A percentile compares a stretch with the other conserved stretches of the same genome.
Conservation (phyloP, 2,113 vertebrate species). For the Pseudonaja textilis region DNA sequence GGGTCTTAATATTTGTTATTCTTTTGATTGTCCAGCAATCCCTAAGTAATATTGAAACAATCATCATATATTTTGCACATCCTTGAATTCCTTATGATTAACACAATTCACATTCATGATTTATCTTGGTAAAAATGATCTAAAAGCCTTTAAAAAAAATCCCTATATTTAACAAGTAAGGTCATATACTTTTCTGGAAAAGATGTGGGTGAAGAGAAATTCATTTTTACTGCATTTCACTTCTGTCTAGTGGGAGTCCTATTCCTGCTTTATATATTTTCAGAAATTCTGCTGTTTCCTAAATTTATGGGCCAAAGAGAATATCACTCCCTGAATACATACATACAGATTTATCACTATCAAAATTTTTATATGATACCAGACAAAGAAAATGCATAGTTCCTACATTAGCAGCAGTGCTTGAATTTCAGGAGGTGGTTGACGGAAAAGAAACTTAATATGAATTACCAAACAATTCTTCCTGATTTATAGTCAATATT, state of each 20-base stretch:
- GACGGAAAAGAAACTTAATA: conserved; percentile 29
- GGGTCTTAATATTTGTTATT: conserved; percentile 31
- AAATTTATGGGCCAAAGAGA: conserved; percentile 59
- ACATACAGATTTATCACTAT: conserved; percentile 34
- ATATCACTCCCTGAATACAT: conserved; percentile 7
- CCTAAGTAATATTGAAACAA: conserved; percentile 40
- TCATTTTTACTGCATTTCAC: conserved; percentile 42
- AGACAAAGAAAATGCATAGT: conserved; percentile 32
- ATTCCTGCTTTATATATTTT: conserved; percentile 59
- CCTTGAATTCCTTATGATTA: conserved; percentile 32
- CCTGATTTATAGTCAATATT: conserved; percentile 38
- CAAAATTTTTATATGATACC: neutral
- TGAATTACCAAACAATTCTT: conserved; percentile 51
- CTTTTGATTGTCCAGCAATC: conserved; percentile 49
- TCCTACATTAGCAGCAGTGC: conserved; percentile 44
- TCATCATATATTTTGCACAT: conserved; percentile 49
- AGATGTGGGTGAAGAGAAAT: conserved; percentile 44
- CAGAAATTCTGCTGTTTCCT: conserved; percentile 44
- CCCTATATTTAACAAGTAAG: conserved; percentile 15
- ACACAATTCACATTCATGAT: neutral
- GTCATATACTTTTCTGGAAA: conserved; percentile 43
- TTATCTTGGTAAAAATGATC: conserved; percentile 40
- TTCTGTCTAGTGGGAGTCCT: conserved; percentile 61
- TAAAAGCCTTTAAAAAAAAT: conserved; percentile 7
- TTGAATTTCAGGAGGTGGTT: neutral